Base-by-base conservation (phyloP, 2,113 vertebrate genomes). In the Neolamprologus fasciatus region DNA sequence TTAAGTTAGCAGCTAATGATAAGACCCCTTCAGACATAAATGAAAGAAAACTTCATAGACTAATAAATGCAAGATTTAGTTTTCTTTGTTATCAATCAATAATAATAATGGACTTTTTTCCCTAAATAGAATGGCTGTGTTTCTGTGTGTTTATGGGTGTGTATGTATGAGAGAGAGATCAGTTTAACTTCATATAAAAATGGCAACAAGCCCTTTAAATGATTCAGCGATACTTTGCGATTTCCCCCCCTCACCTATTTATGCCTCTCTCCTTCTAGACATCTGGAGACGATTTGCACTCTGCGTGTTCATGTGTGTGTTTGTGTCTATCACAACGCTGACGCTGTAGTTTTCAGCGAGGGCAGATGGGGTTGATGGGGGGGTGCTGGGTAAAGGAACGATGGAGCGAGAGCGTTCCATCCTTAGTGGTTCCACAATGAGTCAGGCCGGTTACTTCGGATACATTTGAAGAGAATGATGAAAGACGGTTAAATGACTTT, bases 231-330 rank as follows among this genome's bases (percentile, higher is more conserved):
- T 86, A 90, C 82, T 89, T 40, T 11, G 58, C 79, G 31, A 89
- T 68, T 86, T 42, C 79, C 80, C 47, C 51, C 35, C n/a, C 26
- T 17, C 55, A 40, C 73, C 90, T 94, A 88, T 95, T 95, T 95
- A 84, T 89, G 89, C 93, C 91, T 91, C 86, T 21, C 89, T 84
- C 50, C 89, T 94, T 91, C 93, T 92, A 92, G 81, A 92, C 95
- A 95, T 96, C 94, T 95, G 95, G 94, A 94, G 91, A 89, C 84
- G 11, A 92, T 95, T 92, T 92, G 80, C 14, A 13, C 80, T 26
- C 61, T 47, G 89, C 5, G 19, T 57, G 82, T 81, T 68, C 61
- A 26, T 87, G 91, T 79, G 47, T 86, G n/a, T 87, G 82, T 89
- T 53, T 89, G 84, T 82, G 66, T 51, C 23, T 55, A 4, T 83